phyloP scores from a whole-genome alignment of 2,888 invertebrate species.

The Acronicta leporina region DNA sequence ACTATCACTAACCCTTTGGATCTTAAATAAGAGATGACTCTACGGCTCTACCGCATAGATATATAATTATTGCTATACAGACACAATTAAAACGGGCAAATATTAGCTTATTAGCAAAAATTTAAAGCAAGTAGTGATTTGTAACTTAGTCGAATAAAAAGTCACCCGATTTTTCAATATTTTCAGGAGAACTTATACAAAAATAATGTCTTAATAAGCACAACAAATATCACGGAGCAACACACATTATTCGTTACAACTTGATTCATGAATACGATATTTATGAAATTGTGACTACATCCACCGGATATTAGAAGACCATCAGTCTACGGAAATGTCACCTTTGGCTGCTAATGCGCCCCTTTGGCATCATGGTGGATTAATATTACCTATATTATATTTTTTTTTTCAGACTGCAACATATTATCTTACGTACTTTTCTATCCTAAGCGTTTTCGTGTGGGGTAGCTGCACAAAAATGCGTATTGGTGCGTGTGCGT shows the following conservation, averaged over 20 bases:
- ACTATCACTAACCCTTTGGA: constrained; percentile 80
- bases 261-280: background rate
- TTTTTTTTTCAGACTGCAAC: constrained; percentile 45
- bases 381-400: constrained; percentile 18
- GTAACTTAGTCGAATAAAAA: too few species aligned
- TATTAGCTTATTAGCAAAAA: too few species aligned
- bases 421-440: constrained; percentile 50
- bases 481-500: constrained; percentile 82
- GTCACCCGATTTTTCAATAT: too few species aligned
- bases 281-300: constrained; percentile 17
- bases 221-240: too few species aligned
- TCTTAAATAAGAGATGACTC: constrained; percentile 42
- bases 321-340: constrained; percentile 60
- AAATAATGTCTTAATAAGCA: background rate
- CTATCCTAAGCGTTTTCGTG: constrained; percentile 55
- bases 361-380: constrained; percentile 41
- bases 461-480: constrained; percentile 82
- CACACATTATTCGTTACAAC: constrained; percentile 9
- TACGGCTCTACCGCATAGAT: constrained; percentile 35
- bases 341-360: constrained; percentile 53
- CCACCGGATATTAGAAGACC: constrained; percentile 61
- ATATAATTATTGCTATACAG: background rate
- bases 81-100: background rate
- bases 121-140: too few species aligned
- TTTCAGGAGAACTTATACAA: too few species aligned